These are phyloP conservation scores for Lepidurus packardi DNA, from an alignment of 1,140 invertebrate species.

Conservation along the genomic window DNA sequence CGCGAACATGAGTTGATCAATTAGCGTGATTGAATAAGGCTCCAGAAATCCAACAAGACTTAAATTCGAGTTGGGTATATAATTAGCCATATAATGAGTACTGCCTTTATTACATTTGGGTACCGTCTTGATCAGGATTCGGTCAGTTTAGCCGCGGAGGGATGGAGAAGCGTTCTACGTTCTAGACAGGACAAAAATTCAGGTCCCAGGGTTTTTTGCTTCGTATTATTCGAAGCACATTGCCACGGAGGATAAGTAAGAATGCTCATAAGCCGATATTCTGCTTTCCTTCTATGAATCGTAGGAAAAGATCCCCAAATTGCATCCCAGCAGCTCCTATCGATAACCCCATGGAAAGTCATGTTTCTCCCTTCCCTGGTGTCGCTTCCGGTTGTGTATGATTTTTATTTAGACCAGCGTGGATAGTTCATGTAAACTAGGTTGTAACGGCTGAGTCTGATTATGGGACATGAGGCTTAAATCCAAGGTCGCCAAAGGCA, in stretches of 20 bases:
- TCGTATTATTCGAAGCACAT: not conserved
- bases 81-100: too few relatives aligned
- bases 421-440: constrained; percentile 61
- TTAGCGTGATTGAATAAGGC: not conserved
- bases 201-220: constrained; percentile 7
- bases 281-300: not conserved
- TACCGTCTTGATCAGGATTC: too few relatives aligned
- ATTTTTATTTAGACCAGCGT: constrained; percentile 52
- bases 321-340: not conserved
- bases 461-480: constrained; percentile 54
- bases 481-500: constrained; percentile 55
- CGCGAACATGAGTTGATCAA: not conserved
- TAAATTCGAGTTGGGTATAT: too few relatives aligned
- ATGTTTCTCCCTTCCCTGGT: too few relatives aligned
- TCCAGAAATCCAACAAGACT: too few relatives aligned
- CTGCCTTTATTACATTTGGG: too few relatives aligned
- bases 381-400: not conserved
- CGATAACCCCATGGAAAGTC: not conserved
- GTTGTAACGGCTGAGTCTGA: constrained; percentile 46
- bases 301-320: not conserved
- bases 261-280: not conserved
- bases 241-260: not conserved
- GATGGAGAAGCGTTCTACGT: not conserved
- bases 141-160: not conserved
- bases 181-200: not conserved